A percentile compares a stretch with the other conserved stretches of the same genome.
phyloP scores from a whole-genome alignment of 2,888 invertebrate genomes.

The Arrhopalites spinosus region DNA sequence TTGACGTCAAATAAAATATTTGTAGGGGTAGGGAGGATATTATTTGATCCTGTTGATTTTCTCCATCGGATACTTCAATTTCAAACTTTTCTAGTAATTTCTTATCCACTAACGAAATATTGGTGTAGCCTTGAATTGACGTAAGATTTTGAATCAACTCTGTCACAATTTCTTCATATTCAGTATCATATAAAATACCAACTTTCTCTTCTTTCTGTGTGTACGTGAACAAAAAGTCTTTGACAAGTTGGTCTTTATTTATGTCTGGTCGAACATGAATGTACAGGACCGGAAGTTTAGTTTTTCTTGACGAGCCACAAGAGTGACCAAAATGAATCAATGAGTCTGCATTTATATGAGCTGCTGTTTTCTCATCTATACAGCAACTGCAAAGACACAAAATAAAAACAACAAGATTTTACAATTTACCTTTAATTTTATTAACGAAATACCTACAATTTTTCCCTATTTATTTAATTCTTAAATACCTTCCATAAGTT shows the following conservation, averaged over 20 bases:
- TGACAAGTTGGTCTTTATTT: slow-evolving; percentile 60
- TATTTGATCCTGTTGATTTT: background rate
- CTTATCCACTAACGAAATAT: slow-evolving; percentile 38
- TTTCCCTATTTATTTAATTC: slow-evolving; percentile 7
- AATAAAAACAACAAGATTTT: background rate
- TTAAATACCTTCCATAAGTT: slow-evolving; percentile 79
- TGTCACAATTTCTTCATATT: slow-evolving; percentile 57
- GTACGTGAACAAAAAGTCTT: slow-evolving; percentile 42
- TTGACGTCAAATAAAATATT: slow-evolving; percentile 35
- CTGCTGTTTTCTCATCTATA: slow-evolving; percentile 85
- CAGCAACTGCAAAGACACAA: slow-evolving; percentile 73
- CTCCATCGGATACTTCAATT: background rate
- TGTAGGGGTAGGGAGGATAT: slow-evolving; percentile 2
- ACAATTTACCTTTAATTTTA: background rate
- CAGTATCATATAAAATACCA: slow-evolving; percentile 60
- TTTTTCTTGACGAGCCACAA: slow-evolving; percentile 75
- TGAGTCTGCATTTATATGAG: slow-evolving; percentile 82
- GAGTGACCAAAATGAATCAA: slow-evolving; percentile 90
- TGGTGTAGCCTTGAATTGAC: slow-evolving; percentile 14
- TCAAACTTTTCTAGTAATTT: slow-evolving; percentile 27
- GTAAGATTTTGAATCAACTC: slow-evolving; percentile 15
- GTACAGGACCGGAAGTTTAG: slow-evolving; percentile 75
- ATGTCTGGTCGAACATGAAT: slow-evolving; percentile 71
- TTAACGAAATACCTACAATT: background rate
- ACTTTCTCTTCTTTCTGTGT: slow-evolving; percentile 54